Base-by-base conservation (phyloP, 1,140 invertebrate genomes). In the Drosophila busckii region DNA sequence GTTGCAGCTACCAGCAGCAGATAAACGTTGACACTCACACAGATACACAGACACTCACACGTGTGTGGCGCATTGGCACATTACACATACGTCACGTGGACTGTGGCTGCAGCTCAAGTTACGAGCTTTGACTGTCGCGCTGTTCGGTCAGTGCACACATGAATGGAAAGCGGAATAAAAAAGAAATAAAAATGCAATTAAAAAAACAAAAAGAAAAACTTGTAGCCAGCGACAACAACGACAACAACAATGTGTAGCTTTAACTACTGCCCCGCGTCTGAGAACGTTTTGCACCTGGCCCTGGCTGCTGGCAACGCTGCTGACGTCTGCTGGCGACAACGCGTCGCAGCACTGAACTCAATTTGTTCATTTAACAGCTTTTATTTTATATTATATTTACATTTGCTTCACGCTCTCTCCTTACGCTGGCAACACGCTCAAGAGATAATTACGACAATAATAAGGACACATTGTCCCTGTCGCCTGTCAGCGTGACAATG, bases 371-470 rank as follows among this genome's bases (percentile, higher is more conserved):
- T 80, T 80, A 80, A 82, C 75, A 82, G 73, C 75, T 80, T 80
- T 80, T 80, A 82, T 69, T 80, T 80, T 73, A n/a, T 80, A 80
- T 80, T 80, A 80, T 80, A 80, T 80, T 80, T 80, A 80, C 73
- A 80, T 80, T 80, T 82, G 73, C 59, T 73, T 78, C 73, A 80
- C 73, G 71, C 71, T 78, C 63, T n/a, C n/a, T n/a, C n/a, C n/a
- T n/a, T n/a, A n/a, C n/a, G n/a, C n/a, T n/a, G n/a, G 62, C 68
- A 67, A 67, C 73, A 78, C 68, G 68, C 73, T 80, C 75, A 67
- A 56, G 75, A 80, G 73, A 80, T 80, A 80, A 80, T 80, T 80
- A 80, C 73, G 73, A 82, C 75, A 71, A 80, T 80, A 80, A 80
- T 80, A 80, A 80, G 75, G 73, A 80, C 73, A 82, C 73, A 80